phyloP scores from a whole-genome alignment of 2,113 vertebrate genomes.

The Copsychus sechellarum region DNA sequence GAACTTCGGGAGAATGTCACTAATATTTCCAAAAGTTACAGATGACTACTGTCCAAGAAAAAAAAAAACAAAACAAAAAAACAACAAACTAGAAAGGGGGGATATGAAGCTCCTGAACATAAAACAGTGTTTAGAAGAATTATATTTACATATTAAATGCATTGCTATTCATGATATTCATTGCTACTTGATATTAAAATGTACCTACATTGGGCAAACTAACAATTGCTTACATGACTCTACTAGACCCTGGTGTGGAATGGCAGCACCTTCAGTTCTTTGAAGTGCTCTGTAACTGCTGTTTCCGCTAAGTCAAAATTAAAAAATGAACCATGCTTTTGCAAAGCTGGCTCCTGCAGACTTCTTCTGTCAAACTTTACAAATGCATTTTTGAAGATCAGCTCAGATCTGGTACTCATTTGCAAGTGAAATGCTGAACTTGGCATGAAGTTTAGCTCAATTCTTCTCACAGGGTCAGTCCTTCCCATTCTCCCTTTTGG shows the following conservation, averaged over 20 bases:
- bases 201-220: background rate
- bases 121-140: background rate
- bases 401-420: slow-evolving; percentile 27
- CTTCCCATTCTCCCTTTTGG: slow-evolving; percentile 12
- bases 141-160: background rate
- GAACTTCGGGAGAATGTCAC: background rate
- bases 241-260: background rate
- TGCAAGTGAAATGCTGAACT: slow-evolving; percentile 30
- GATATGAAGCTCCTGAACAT: background rate
- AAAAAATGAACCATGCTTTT: background rate
- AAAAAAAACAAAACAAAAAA: background rate
- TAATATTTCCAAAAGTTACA: background rate
- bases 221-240: background rate
- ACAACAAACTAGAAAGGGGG: background rate
- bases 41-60: background rate
- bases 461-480: background rate
- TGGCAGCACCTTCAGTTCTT: background rate
- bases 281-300: background rate
- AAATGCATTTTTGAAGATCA: slow-evolving; percentile 16
- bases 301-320: background rate
- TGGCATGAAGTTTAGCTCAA: background rate
- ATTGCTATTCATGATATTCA: background rate
- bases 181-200: background rate
- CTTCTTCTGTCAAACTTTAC: background rate
- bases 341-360: background rate